Conservation (phyloP, 2,888 invertebrate species). For the Dicranocentrus wangi region DNA sequence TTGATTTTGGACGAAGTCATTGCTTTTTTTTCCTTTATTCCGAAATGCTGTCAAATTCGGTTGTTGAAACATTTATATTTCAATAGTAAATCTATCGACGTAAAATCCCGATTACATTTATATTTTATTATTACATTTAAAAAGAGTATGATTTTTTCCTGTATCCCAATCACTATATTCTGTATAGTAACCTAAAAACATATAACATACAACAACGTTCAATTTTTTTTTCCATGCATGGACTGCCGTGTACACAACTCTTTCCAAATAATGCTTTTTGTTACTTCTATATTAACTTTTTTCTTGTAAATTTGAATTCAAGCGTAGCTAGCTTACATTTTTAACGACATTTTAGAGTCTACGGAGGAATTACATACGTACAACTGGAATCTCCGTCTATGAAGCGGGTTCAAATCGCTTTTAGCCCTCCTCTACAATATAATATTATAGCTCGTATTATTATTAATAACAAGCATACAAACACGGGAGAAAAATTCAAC, state of each 20-base stretch:
- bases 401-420: no score
- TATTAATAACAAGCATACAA: no score
- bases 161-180: conserved; percentile 14
- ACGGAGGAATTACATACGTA: no score
- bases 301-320: neutral
- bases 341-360: neutral
- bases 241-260: conserved; percentile 17
- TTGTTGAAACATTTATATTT: conserved; percentile 56
- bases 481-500: no score
- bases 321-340: neutral
- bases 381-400: no score
- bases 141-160: conserved; percentile 43
- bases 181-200: neutral
- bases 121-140: conserved; percentile 41
- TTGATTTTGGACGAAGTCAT: conserved; percentile 55
- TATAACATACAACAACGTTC: conserved; percentile 9
- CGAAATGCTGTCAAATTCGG: conserved; percentile 47
- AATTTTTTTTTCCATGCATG: conserved; percentile 26
- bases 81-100: conserved; percentile 52
- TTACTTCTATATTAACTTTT: no score
- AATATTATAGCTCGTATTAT: no score
- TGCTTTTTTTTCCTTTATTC: conserved; percentile 49
- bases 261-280: no score
- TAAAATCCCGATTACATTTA: conserved; percentile 44
- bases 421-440: no score